Conservation (phyloP, 1,140 invertebrate genomes). For the Hyphantria cunea region DNA sequence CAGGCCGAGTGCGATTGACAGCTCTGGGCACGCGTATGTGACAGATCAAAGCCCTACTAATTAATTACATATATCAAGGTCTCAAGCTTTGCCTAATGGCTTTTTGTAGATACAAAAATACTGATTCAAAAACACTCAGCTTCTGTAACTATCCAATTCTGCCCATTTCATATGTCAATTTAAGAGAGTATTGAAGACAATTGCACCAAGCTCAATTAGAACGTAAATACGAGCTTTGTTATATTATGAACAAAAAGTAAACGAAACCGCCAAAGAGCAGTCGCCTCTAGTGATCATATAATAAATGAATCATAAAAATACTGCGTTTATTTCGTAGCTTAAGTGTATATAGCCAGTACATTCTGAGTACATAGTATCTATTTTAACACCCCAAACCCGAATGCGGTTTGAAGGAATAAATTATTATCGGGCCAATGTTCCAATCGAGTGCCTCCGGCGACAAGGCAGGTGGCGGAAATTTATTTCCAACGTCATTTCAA, state of each 20-base stretch:
- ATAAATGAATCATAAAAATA: no score
- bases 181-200: no score
- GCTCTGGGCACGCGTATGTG: conserved; percentile 39
- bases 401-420: conserved; percentile 64
- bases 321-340: no score
- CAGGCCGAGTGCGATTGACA: conserved; percentile 52
- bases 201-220: no score
- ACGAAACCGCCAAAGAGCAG: no score
- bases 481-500: conserved; percentile 72
- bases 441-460: conserved; percentile 62
- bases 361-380: no score
- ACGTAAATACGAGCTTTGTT: no score
- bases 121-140: neutral
- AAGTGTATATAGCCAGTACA: no score
- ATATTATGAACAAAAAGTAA: no score
- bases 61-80: conserved; percentile 45
- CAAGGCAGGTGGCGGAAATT: conserved; percentile 61
- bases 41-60: conserved; percentile 52
- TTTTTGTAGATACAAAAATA: neutral
- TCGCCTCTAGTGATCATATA: no score
- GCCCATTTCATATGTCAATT: no score
- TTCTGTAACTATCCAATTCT: no score
- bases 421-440: conserved; percentile 75
- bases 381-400: conserved; percentile 34
- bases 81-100: neutral